These are phyloP conservation scores for Anolis sagrei DNA, from an alignment of 2,113 vertebrate species.

Conservation along the genomic window DNA sequence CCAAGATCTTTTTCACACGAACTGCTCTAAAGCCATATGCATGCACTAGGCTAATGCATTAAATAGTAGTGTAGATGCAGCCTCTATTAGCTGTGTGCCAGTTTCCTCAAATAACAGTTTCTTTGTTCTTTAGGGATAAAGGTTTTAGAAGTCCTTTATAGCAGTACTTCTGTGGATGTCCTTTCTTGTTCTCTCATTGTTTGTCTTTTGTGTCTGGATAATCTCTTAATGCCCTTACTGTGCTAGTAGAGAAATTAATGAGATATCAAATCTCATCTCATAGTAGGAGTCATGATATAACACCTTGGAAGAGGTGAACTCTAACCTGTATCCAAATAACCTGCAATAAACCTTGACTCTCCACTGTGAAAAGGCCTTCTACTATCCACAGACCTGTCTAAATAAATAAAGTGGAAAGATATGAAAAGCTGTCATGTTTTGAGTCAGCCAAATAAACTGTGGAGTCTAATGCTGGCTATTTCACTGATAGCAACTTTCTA, in stretches of 20 bases:
- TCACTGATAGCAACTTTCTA: not conserved
- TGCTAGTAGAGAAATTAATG: not conserved
- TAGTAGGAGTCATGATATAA: not conserved
- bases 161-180: not conserved
- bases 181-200: not conserved
- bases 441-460: not conserved
- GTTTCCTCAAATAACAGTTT: not conserved
- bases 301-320: not conserved
- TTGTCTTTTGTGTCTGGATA: not conserved
- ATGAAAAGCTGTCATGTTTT: not conserved
- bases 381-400: not conserved
- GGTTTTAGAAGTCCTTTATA: not conserved
- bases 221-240: not conserved
- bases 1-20: no score
- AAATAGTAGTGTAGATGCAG: no score
- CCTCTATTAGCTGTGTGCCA: not conserved
- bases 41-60: no score
- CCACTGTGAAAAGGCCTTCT: not conserved
- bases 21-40: no score
- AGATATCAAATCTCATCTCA: not conserved
- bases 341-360: not conserved
- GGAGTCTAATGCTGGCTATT: not conserved
- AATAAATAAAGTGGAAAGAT: conserved; percentile 1
- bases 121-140: not conserved
- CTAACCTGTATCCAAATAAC: not conserved